These are phyloP conservation scores for Corythornis madagascariensis DNA, from an alignment of 2,113 vertebrate genomes.

Conservation along the genomic window DNA sequence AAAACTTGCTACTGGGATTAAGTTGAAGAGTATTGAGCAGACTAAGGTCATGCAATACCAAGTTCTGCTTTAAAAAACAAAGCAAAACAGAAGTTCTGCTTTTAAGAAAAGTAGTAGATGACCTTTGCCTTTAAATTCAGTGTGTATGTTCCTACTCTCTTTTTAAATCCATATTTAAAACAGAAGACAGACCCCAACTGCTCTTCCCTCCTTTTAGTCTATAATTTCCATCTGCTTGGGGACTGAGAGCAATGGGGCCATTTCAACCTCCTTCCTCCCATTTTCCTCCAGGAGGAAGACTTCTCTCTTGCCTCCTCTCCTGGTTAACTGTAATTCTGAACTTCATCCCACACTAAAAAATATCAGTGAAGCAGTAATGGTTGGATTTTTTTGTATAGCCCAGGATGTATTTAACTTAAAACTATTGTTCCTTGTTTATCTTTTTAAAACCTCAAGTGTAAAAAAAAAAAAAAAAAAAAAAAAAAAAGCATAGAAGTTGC, in stretches of 20 bases:
- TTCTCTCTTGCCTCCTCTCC: neutral
- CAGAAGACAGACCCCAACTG: neutral
- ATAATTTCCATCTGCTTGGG: neutral
- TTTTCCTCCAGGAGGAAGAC: neutral
- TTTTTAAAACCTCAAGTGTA: neutral
- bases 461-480: neutral
- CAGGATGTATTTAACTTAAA: neutral
- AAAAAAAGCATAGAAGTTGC: neutral
- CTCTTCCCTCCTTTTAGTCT: neutral
- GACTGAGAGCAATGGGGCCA: neutral
- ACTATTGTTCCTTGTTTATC: neutral
- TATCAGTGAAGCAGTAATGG: neutral
- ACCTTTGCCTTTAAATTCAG: neutral
- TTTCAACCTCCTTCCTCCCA: neutral
- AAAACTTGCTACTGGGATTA: neutral
- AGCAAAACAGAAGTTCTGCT: neutral
- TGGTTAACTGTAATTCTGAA: neutral
- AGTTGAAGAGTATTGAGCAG: neutral
- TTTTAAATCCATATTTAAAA: neutral
- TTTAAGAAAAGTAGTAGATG: neutral
- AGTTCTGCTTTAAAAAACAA: neutral
- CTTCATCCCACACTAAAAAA: neutral
- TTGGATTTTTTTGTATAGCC: neutral
- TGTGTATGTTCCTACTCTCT: neutral
- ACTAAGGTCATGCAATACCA: neutral